phyloP scores from a whole-genome alignment of 2,797 vertebrate species.

The Coregonus suidteri region DNA sequence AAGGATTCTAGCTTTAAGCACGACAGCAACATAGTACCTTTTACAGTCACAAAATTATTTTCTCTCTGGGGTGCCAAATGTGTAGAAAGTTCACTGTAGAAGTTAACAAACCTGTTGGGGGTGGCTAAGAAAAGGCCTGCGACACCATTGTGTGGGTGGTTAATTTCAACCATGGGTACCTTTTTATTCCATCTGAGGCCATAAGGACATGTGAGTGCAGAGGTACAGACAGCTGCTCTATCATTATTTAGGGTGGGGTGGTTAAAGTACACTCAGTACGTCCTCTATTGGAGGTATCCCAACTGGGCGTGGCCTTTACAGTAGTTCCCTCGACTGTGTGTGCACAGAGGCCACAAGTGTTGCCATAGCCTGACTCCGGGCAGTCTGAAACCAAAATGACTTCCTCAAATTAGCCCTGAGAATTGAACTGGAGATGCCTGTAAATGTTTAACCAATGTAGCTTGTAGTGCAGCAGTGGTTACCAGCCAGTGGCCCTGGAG shows the following conservation, averaged over 20 bases:
- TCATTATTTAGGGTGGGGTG: conserved; percentile 20
- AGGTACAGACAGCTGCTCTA: conserved; percentile 1
- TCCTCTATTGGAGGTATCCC: not conserved
- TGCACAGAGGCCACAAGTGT: not conserved
- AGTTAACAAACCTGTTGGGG: not conserved
- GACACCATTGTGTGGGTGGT: conserved; percentile 12
- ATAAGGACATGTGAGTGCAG: conserved; percentile 7
- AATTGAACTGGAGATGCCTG: not conserved
- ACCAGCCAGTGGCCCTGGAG: not conserved
- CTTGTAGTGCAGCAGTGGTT: not conserved
- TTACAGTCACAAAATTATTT: not conserved
- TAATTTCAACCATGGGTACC: conserved; percentile 20
- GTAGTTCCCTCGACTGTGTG: not conserved
- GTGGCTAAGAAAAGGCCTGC: not conserved
- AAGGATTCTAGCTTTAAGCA: too few species aligned
- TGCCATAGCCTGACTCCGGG: not conserved
- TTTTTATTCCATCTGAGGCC: conserved; percentile 1
- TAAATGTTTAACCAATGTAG: not conserved
- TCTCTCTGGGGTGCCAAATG: too few species aligned
- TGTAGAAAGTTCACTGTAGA: not conserved
- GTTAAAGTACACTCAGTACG: not conserved
- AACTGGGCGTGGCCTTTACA: not conserved
- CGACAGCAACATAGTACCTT: not conserved
- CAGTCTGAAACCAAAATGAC: not conserved
- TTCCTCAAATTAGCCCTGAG: conserved; percentile 2